phyloP scores from a whole-genome alignment of 1,140 invertebrate species.

The Argopecten irradians region DNA sequence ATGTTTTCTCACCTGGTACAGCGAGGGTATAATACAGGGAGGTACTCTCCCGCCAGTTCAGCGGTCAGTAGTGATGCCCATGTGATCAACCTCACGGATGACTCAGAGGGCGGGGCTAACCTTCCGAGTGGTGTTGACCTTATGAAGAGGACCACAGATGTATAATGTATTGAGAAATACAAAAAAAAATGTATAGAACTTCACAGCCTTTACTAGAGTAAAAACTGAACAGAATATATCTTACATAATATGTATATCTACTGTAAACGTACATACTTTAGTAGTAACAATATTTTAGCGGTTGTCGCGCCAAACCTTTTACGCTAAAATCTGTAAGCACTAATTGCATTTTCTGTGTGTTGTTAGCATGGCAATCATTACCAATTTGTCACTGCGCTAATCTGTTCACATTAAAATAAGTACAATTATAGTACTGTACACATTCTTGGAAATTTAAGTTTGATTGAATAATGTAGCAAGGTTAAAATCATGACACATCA shows the following conservation, averaged over 20 bases:
- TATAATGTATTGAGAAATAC: conserved; percentile 25
- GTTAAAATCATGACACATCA: background rate
- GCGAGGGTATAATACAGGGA: conserved; percentile 58
- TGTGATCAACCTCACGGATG: conserved; percentile 36
- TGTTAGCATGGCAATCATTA: no score
- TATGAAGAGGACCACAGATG: conserved; percentile 56
- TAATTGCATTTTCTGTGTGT: no score
- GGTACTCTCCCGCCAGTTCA: conserved; percentile 44
- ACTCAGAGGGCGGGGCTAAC: conserved; percentile 43
- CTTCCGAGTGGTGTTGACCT: conserved; percentile 57
- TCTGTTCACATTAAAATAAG: no score
- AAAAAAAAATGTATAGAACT: background rate
- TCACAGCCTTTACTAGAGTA: background rate
- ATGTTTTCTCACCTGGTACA: conserved; percentile 65
- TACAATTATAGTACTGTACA: background rate
- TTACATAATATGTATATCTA: no score
- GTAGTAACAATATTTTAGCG: no score
- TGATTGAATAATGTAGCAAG: background rate
- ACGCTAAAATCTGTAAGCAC: no score
- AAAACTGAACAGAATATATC: no score
- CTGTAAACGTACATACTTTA: no score
- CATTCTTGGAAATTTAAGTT: background rate
- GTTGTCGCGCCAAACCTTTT: no score
- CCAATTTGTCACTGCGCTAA: no score
- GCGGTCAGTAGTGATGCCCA: conserved; percentile 41